Base-by-base conservation (phyloP, 2,113 vertebrate genomes). In the Etheostoma cragini region DNA sequence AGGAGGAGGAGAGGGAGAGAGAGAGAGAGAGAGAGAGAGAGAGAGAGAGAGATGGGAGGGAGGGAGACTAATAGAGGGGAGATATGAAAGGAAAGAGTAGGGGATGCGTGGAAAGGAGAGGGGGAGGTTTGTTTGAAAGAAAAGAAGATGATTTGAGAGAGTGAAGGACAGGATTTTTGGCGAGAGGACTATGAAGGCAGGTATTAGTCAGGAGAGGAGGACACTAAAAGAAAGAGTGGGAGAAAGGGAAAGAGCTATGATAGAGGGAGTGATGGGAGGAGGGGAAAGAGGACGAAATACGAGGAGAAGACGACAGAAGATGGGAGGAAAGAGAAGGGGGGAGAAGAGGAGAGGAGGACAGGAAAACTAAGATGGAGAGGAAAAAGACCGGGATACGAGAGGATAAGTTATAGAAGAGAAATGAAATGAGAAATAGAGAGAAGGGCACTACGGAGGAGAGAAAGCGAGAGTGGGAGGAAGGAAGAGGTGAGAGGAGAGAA, bases 71-170 rank as follows among this genome's bases (percentile, higher is more conserved):
- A 52, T 2, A 38, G 53, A 76, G 26, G 45, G 62, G 45, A 69
- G 76, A 67, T 72, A 85, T 75, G 80, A 84, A 84, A 80, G 46
- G 52, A 82, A 61, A 63, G 78, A 66, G 78, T 26, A 75, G 77
- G 54, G 84, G 80, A 76, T 63, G 58, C 10, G 17, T 49, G 64
- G 76, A 70, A 58, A 80, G 75, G 33, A 56, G 80, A 76, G 87
- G 64, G 14, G 50, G 56, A 16, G 38, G 65, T 53, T 65, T 56
- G 24, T 78, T 72, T 81, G 57, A 79, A 49, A 71, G 57, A 74
- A 66, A 54, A 56, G 70, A 45, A 72, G 70, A 72, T 72, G 50
- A 64, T 6, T 62, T 62, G 12, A n/a, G 6, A 26, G 35, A 70
- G 62, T 17, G 16, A 64, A 69, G 46, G 45, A 19, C 16, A 45